A percentile compares a stretch with the other conserved stretches of the same genome.
Conservation (phyloP, 2,888 invertebrate genomes). For the Eupeodes luniger region DNA sequence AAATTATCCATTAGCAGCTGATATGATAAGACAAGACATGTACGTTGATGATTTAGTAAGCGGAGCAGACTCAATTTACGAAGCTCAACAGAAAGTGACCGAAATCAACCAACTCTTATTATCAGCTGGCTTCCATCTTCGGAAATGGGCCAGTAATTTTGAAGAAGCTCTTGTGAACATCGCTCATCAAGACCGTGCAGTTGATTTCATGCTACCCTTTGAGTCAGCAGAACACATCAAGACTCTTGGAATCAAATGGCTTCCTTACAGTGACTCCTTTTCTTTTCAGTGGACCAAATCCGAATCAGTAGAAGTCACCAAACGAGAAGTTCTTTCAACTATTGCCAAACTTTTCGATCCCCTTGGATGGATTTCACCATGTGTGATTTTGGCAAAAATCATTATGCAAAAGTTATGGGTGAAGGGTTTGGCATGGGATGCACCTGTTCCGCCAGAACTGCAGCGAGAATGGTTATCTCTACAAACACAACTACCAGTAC, state of each 20-base stretch:
- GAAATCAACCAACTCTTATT: not conserved
- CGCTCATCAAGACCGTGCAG: no score
- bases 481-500: not conserved
- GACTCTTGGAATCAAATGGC: not conserved
- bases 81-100: slow-evolving; percentile 2
- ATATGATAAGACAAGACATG: not conserved
- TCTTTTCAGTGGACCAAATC: not conserved
- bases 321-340: not conserved
- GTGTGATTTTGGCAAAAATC: not conserved
- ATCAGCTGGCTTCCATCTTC: slow-evolving; percentile 7
- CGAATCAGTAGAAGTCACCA: no score
- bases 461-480: not conserved
- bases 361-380: not conserved
- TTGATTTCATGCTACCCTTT: not conserved
- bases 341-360: not conserved
- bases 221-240: not conserved
- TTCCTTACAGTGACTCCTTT: not conserved
- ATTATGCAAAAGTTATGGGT: no score
- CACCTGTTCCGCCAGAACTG: no score
- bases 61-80: slow-evolving; percentile 8
- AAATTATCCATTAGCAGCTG: not conserved
- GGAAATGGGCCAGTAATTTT: slow-evolving; percentile 16
- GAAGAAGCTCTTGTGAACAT: not conserved
- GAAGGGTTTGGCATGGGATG: not conserved
- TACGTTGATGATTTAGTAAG: slow-evolving; percentile 31